A percentile compares a stretch with the other conserved stretches of the same genome.
Conservation (phyloP, 2,113 vertebrate species). For the Psilopsiagon aurifrons region DNA sequence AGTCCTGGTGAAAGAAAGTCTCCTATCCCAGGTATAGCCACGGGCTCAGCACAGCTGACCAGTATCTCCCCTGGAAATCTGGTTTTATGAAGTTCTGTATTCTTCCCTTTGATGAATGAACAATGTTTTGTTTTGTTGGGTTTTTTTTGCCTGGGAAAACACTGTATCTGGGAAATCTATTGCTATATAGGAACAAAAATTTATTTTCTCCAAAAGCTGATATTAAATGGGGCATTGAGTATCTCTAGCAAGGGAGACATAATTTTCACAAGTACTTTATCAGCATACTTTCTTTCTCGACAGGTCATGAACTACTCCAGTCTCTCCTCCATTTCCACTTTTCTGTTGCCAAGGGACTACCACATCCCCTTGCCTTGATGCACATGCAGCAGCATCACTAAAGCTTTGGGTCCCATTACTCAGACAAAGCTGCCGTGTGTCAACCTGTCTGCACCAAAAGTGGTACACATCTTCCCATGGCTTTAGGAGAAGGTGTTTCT, state of each 20-base stretch:
- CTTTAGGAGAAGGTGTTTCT: neutral
- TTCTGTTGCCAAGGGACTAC: neutral
- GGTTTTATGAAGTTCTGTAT: neutral
- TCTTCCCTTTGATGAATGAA: neutral
- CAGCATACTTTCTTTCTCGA: neutral
- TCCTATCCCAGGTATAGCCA: neutral
- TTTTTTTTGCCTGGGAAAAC: neutral
- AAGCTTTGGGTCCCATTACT: neutral
- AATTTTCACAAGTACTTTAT: neutral
- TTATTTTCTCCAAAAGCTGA: neutral
- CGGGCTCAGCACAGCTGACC: neutral
- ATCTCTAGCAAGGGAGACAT: neutral
- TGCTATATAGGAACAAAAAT: neutral
- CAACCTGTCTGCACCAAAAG: neutral
- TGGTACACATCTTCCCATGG: neutral
- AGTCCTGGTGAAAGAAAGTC: neutral
- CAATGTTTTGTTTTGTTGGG: neutral
- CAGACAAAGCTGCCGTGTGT: neutral
- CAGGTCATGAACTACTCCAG: neutral
- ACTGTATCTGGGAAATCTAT: neutral
- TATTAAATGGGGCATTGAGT: neutral
- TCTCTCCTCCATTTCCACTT: neutral
- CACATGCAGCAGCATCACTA: neutral
- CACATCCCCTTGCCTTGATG: neutral
- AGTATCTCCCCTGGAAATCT: neutral